These are phyloP conservation scores for Centropristis striata DNA, from an alignment of 2,113 vertebrate genomes.

Conservation along the genomic window DNA sequence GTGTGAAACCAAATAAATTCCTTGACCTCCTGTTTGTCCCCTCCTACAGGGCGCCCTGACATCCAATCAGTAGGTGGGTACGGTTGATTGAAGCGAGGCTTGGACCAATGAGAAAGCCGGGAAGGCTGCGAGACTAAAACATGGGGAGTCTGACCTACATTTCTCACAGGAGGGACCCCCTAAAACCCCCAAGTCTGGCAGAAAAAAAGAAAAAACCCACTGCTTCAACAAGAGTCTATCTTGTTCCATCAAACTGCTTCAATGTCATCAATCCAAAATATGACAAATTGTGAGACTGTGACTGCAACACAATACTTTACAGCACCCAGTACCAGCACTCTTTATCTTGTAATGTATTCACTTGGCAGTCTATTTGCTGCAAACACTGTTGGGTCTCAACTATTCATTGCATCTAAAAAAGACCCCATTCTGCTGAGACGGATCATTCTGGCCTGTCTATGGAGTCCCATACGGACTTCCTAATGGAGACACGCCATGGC, in stretches of 20 bases:
- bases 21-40: slow-evolving; percentile 33
- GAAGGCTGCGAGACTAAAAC: slow-evolving; percentile 38
- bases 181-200: not conserved
- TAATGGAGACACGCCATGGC: slow-evolving; percentile 4
- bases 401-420: slow-evolving; percentile 32
- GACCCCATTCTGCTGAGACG: slow-evolving; percentile 24
- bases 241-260: not conserved
- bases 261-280: not conserved
- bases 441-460: slow-evolving; percentile 58
- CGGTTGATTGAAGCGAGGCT: not conserved
- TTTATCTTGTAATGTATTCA: slow-evolving; percentile 40
- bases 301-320: slow-evolving; percentile 9
- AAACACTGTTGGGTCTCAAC: slow-evolving; percentile 39
- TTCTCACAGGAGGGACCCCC: slow-evolving; percentile 39
- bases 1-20: slow-evolving; percentile 46
- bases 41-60: slow-evolving; percentile 7
- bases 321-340: slow-evolving; percentile 18
- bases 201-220: not conserved
- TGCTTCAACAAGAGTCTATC: not conserved
- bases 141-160: slow-evolving; percentile 73
- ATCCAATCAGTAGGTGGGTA: slow-evolving; percentile 15
- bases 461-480: not conserved
- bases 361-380: not conserved
- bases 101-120: slow-evolving; percentile 13
- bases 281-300: not conserved